Evolutionary conservation across 2,113 vertebrate species (phyloP).

Genomic region (Crotalus tigris): DNA sequence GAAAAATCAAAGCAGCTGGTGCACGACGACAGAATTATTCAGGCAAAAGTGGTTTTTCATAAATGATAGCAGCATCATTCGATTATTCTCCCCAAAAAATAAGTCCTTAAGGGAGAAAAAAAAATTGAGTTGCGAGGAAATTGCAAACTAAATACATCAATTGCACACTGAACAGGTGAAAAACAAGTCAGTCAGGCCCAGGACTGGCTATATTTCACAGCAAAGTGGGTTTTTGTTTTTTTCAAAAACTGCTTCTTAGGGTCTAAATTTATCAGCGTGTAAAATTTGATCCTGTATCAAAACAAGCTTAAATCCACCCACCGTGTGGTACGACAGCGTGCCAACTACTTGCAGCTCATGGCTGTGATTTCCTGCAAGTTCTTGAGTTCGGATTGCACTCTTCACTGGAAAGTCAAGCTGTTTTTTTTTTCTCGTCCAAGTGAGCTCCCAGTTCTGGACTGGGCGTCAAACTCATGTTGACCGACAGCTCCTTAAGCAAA

Average conservation of each 20-base stretch:
- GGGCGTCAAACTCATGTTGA: background rate
- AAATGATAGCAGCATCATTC: constrained; percentile 64
- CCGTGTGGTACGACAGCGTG: background rate
- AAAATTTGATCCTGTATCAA: background rate
- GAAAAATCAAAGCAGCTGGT: constrained; percentile 49
- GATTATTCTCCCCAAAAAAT: constrained; percentile 21
- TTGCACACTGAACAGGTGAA: background rate
- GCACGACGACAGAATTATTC: constrained; percentile 61
- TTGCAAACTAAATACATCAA: constrained; percentile 11
- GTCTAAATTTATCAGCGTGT: background rate
- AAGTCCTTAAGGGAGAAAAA: background rate
- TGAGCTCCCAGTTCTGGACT: background rate
- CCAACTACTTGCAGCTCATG: background rate
- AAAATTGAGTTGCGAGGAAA: constrained; percentile 57
- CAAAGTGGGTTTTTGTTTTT: background rate
- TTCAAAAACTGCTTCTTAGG: constrained; percentile 2
- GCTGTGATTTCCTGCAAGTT: background rate
- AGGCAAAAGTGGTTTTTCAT: constrained; percentile 64
- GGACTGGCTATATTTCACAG: constrained; percentile 41
- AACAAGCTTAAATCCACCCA: background rate
- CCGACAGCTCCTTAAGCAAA: background rate
- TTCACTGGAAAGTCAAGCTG: too few relatives aligned
- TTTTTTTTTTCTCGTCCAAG: background rate
- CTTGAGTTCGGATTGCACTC: background rate
- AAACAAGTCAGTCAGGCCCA: background rate